These are phyloP conservation scores for Gopherus evgoodei DNA, from an alignment of 2,113 vertebrate genomes.

Conservation along the genomic window DNA sequence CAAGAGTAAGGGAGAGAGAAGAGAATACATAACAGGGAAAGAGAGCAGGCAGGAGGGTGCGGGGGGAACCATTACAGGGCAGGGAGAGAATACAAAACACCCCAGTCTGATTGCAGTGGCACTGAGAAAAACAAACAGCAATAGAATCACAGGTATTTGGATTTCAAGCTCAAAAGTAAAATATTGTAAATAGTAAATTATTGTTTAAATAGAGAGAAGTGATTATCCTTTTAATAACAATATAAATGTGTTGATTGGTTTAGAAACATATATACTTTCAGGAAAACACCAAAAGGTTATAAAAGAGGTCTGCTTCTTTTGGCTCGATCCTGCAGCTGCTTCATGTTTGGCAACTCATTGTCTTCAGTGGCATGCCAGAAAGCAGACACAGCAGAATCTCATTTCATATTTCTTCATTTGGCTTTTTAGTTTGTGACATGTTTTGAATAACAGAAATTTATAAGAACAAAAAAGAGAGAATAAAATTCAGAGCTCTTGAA, in stretches of 20 bases:
- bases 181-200: background rate
- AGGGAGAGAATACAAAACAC: background rate
- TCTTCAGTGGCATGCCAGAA: background rate
- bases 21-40: constrained; percentile 41
- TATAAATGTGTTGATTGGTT: background rate
- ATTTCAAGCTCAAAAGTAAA: constrained; percentile 3
- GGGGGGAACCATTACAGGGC: background rate
- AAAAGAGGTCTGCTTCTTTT: background rate
- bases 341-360: rapidly evolving
- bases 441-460: background rate
- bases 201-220: background rate
- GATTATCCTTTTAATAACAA: background rate
- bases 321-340: background rate
- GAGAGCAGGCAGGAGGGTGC: background rate
- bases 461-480: background rate
- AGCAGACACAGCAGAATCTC: background rate
- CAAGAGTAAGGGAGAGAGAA: background rate
- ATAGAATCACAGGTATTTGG: background rate
- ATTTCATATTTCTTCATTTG: background rate
- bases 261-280: background rate
- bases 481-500: background rate
- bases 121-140: background rate
- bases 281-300: background rate
- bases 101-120: background rate
- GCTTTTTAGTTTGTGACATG: background rate